phyloP scores from a whole-genome alignment of 2,888 invertebrate genomes.

The Candidula unifasciata region DNA sequence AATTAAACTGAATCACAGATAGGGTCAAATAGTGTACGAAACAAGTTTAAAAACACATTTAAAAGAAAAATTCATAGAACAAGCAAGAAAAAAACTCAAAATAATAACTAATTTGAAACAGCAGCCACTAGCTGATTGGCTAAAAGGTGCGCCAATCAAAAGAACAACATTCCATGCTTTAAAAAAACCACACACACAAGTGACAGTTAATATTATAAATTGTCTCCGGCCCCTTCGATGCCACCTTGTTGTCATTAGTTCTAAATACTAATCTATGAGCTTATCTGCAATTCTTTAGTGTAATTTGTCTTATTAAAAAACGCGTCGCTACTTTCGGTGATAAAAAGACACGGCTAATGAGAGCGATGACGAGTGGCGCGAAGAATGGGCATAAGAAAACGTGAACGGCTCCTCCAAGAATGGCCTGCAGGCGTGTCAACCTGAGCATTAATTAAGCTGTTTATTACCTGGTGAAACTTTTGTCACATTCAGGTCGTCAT shows the following conservation, averaged over 20 bases:
- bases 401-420: neutral
- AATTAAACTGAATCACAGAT: no score
- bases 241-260: slow-evolving; percentile 14
- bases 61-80: neutral
- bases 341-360: slow-evolving; percentile 30
- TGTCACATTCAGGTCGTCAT: slow-evolving; percentile 26
- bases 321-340: neutral
- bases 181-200: slow-evolving; percentile 22
- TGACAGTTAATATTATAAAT: slow-evolving; percentile 39
- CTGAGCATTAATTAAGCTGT: slow-evolving; percentile 41
- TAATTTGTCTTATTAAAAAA: slow-evolving; percentile 34
- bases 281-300: slow-evolving; percentile 14
- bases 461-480: slow-evolving; percentile 28
- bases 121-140: slow-evolving; percentile 20
- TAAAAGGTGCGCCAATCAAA: slow-evolving; percentile 19
- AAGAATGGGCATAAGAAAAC: neutral
- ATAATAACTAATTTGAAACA: slow-evolving; percentile 22
- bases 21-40: slow-evolving; percentile 16
- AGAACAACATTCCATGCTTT: slow-evolving; percentile 26
- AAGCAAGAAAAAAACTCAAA: no score
- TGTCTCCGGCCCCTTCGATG: slow-evolving; percentile 1
- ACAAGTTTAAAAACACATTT: neutral
- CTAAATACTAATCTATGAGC: slow-evolving; percentile 30
- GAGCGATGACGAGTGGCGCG: slow-evolving; percentile 5
- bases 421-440: slow-evolving; percentile 36